Evolutionary conservation across 1,140 invertebrate species (phyloP).

Genomic region (Ips nitidus): DNA sequence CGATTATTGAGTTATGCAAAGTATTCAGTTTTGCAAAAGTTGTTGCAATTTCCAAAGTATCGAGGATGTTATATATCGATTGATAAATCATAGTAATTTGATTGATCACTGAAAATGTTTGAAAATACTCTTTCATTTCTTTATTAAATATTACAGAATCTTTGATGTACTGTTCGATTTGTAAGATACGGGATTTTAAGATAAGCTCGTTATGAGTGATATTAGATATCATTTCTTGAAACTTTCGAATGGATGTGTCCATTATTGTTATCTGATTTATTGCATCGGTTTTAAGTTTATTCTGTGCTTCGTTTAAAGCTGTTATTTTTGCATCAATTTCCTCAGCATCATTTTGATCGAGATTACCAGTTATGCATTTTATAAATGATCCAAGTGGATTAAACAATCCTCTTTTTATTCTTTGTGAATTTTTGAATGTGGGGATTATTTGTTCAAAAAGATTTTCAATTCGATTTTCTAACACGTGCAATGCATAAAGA

Average conservation of each 20-base stretch:
- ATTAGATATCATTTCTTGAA: conserved; percentile 14
- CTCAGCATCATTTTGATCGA: conserved; percentile 19
- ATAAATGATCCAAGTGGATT: conserved; percentile 20
- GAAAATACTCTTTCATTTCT: too few relatives aligned
- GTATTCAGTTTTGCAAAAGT: conserved; percentile 26
- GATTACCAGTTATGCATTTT: conserved; percentile 21
- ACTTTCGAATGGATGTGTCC: conserved; percentile 11
- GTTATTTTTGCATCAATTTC: conserved; percentile 7
- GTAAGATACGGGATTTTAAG: conserved; percentile 15
- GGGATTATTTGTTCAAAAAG: conserved; percentile 15
- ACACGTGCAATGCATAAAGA: background rate
- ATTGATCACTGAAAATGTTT: too few relatives aligned
- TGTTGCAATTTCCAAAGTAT: conserved; percentile 23
- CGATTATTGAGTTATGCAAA: conserved; percentile 23
- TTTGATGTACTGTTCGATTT: conserved; percentile 20
- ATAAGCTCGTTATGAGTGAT: conserved; percentile 17
- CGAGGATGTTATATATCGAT: too few relatives aligned
- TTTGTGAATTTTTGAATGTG: background rate
- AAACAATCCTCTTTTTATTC: conserved; percentile 20
- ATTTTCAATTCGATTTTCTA: conserved; percentile 19
- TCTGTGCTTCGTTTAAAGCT: conserved; percentile 9
- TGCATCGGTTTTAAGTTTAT: conserved; percentile 17
- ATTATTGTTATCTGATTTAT: conserved; percentile 14
- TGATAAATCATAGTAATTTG: too few relatives aligned
- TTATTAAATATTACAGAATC: conserved; percentile 12